These are phyloP conservation scores for Sturnus vulgaris DNA, from an alignment of 2,113 vertebrate species.

Conservation along the genomic window DNA sequence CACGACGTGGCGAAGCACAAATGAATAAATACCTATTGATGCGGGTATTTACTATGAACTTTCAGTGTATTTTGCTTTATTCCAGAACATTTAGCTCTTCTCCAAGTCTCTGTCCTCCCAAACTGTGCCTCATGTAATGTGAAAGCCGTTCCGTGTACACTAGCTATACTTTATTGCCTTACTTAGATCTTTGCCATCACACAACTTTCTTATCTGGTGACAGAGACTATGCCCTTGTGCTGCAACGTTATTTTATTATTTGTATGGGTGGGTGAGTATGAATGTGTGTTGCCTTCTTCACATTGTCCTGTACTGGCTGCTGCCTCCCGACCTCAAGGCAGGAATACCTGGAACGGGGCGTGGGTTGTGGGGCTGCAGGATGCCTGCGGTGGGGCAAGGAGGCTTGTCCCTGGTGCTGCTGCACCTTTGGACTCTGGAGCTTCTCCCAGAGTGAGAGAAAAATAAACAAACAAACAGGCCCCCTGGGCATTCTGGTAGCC, in stretches of 20 bases:
- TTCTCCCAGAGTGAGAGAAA: not conserved
- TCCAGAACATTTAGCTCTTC: constrained; percentile 60
- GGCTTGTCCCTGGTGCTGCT: not conserved
- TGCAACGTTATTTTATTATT: constrained; percentile 66
- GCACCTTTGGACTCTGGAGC: constrained; percentile 48
- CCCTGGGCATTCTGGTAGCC: not conserved
- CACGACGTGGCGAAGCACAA: constrained; percentile 56
- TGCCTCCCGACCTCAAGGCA: not conserved
- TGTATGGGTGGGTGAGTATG: constrained; percentile 10
- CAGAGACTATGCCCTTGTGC: constrained; percentile 64
- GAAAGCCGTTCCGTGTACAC: constrained; percentile 49
- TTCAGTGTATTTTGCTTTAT: constrained; percentile 69
- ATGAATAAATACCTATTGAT: constrained; percentile 59
- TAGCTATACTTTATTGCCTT: constrained; percentile 73
- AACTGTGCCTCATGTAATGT: constrained; percentile 70
- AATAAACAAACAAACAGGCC: not conserved
- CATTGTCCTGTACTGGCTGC: not conserved
- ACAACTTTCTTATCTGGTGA: constrained; percentile 58
- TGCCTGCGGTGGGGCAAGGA: accelerated
- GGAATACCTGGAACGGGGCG: not conserved
- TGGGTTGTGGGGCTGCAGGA: not conserved
- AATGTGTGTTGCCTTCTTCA: not conserved
- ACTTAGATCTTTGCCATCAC: constrained; percentile 73
- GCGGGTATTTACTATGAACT: constrained; percentile 68
- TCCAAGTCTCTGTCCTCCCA: constrained; percentile 43